Base-by-base conservation (phyloP, 2,113 vertebrate genomes). In the Polyodon spathula region DNA sequence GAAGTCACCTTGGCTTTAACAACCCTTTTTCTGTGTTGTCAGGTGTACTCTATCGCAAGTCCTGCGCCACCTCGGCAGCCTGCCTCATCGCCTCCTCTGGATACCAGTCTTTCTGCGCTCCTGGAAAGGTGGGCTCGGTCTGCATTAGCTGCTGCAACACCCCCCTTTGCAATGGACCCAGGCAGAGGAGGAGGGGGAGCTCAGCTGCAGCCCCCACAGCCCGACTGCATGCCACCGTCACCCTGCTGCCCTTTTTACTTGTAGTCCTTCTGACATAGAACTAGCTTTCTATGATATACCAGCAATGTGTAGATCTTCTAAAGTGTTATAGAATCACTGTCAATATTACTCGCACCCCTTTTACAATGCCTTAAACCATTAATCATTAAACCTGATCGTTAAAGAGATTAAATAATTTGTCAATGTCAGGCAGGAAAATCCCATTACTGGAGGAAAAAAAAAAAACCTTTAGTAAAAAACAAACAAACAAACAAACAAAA, bases 111-210 rank as follows among this genome's bases (percentile, higher is more conserved):
- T 99, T 99, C 76, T 99, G 96, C 68, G 94, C 94, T 27, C 27
- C 27, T 0, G 95, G 95, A 66, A 89, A 88, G 78, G 80, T 98
- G 68, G 93, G 97, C 88, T 99, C 95, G 0, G 95, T 99, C 27
- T 99, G 96, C 68, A 97, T 98, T 84, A 92, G 90, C 79, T 99
- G 96, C 88, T 99, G 96, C 76, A 97, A 91, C 84, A 97, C 92
- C 0, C 90, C 94, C 0, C 93, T 99, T 66, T 99, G 95, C 85
- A 99, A 99, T 0, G 95, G 96, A 52, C 92, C 93, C 7, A 81
- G 90, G 44, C 88, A 86, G 27, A 92, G 84, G 83, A 93, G 85
- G 78, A 82, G 91, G 1, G 87, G 90, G 1, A 73, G 66, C 17
- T 73, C 77, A 0, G 85, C 85, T 0, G 70, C 62, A 0, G 60